Evolutionary conservation across 2,888 invertebrate species (phyloP).

Genomic region (Nomada fabriciana): DNA sequence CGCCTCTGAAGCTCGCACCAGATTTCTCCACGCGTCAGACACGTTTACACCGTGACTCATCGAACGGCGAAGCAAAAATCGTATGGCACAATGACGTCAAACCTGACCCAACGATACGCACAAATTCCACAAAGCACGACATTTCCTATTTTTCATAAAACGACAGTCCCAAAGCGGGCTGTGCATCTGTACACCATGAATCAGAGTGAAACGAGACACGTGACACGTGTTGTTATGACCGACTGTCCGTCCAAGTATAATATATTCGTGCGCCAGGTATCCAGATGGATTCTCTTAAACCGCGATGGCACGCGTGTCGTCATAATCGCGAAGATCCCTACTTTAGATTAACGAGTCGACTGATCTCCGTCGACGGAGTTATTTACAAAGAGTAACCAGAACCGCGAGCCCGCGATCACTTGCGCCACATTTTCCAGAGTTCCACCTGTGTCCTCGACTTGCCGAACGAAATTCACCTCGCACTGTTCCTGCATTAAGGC

Average conservation of each 20-base stretch:
- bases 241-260: conserved; percentile 21
- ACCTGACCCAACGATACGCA: neutral
- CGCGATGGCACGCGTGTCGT: conserved; percentile 36
- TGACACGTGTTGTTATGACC: conserved; percentile 50
- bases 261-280: conserved; percentile 29
- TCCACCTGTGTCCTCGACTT: no score
- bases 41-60: neutral
- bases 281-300: conserved; percentile 30
- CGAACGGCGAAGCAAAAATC: no score
- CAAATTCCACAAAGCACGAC: neutral
- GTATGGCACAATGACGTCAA: no score
- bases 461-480: neutral
- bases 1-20: neutral
- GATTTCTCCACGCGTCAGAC: conserved; percentile 6
- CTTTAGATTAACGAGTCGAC: conserved; percentile 41
- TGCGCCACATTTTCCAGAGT: no score
- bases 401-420: no score
- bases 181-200: no score
- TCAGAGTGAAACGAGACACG: conserved; percentile 10
- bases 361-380: neutral
- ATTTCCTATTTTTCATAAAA: neutral
- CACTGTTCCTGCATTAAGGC: conserved; percentile 27
- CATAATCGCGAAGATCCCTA: neutral
- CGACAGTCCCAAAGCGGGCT: neutral
- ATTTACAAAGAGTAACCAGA: neutral